Evolutionary conservation across 2,113 vertebrate species (phyloP).

Genomic region (Caracal caracal): DNA sequence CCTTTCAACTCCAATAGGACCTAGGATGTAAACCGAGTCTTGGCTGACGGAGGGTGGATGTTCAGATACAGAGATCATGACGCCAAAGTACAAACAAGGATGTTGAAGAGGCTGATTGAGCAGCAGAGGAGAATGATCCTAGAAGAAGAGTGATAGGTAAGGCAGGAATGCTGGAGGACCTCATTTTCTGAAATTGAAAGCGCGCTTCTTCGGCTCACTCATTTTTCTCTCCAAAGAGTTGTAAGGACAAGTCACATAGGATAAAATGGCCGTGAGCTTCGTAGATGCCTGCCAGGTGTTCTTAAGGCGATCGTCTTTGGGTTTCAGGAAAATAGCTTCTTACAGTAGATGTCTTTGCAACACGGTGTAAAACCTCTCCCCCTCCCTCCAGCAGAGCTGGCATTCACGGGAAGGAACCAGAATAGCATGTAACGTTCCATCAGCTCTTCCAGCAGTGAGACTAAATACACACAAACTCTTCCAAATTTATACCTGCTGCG

Average conservation of each 20-base stretch:
- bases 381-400: not conserved
- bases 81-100: not conserved
- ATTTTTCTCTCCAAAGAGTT: not conserved
- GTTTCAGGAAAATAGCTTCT: conserved; percentile 53
- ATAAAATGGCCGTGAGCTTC: not conserved
- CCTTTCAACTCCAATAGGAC: not conserved
- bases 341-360: not conserved
- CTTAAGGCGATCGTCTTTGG: not conserved
- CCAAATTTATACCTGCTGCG: conserved; percentile 52
- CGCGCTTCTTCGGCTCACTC: not conserved
- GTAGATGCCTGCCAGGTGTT: not conserved
- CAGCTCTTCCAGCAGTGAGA: conserved; percentile 66
- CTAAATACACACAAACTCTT: conserved; percentile 59
- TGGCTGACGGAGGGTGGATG: not conserved
- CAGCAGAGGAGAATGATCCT: not conserved
- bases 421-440: conserved; percentile 68
- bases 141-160: not conserved
- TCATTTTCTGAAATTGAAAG: not conserved
- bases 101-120: not conserved
- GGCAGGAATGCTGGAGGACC: not conserved
- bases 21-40: not conserved
- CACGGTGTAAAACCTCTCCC: conserved; percentile 8
- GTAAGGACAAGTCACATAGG: conserved; percentile 34
- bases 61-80: not conserved
- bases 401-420: conserved; percentile 38